Percentiles rank a stretch among this genome's conserved stretches.
These are phyloP conservation scores for Semicossyphus pulcher DNA, from an alignment of 2,113 vertebrate species.

Conservation along the genomic window DNA sequence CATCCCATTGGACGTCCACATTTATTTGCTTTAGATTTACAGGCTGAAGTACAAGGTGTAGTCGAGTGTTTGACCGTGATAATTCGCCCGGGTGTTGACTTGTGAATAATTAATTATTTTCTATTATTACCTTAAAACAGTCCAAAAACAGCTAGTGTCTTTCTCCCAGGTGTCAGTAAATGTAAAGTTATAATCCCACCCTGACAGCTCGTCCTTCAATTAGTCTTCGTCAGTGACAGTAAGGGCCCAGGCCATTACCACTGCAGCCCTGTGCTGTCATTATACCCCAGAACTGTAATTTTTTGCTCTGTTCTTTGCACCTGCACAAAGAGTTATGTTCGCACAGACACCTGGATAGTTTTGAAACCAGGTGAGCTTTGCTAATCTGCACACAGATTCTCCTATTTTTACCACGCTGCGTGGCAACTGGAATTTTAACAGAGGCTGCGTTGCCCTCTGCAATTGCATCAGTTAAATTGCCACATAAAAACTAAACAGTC, in stretches of 20 bases:
- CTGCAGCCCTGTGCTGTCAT: constrained; percentile 35
- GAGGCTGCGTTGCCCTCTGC: neutral
- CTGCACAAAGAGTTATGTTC: constrained; percentile 15
- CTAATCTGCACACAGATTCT: neutral
- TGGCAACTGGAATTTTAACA: constrained; percentile 35
- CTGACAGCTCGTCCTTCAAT: constrained; percentile 24
- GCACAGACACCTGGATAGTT: constrained; percentile 52
- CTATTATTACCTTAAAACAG: too few relatives aligned
- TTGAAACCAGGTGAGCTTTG: constrained; percentile 49
- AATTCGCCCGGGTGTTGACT: neutral
- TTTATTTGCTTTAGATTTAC: neutral
- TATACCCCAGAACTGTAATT: constrained; percentile 36
- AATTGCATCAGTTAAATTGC: constrained; percentile 52
- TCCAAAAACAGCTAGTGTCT: too few relatives aligned
- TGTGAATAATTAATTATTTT: too few relatives aligned
- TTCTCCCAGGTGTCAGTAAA: too few relatives aligned
- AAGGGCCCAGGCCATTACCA: neutral
- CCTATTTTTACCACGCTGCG: neutral
- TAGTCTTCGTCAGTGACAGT: constrained; percentile 27
- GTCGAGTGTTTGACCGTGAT: too few relatives aligned
- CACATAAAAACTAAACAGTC: constrained; percentile 31
- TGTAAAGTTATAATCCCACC: neutral
- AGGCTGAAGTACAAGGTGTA: too few relatives aligned
- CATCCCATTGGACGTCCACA: neutral
- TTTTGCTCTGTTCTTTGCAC: neutral